A percentile compares a stretch with the other conserved stretches of the same genome.
These are phyloP conservation scores for Unio delphinus DNA, from an alignment of 2,888 invertebrate species.

Conservation along the genomic window DNA sequence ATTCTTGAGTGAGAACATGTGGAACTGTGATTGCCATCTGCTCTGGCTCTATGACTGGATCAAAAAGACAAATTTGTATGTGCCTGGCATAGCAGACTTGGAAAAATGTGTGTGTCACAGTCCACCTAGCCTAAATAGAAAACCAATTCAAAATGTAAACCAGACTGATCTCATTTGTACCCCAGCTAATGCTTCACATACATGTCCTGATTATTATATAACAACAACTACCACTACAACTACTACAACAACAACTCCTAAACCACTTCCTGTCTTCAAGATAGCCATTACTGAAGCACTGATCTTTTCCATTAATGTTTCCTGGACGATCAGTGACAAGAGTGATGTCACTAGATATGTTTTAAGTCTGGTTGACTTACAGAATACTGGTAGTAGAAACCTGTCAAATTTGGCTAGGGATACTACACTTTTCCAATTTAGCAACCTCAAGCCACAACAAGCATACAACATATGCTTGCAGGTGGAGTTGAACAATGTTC, in stretches of 20 bases:
- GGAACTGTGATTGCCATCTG: slow-evolving; percentile 86
- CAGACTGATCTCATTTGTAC: slow-evolving; percentile 22
- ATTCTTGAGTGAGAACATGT: slow-evolving; percentile 83
- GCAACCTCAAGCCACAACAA: background rate
- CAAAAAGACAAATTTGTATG: background rate
- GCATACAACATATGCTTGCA: slow-evolving; percentile 3
- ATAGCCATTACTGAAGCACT: slow-evolving; percentile 16
- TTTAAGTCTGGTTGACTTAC: background rate
- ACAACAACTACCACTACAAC: slow-evolving; percentile 27
- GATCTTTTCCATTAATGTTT: slow-evolving; percentile 49
- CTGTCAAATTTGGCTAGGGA: too few relatives aligned
- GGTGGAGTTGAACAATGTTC: background rate
- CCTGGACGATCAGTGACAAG: slow-evolving; percentile 4
- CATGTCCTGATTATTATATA: slow-evolving; percentile 30
- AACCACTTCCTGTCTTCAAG: slow-evolving; percentile 16
- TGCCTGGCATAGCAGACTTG: background rate
- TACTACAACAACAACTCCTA: slow-evolving; percentile 17
- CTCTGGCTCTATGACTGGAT: slow-evolving; percentile 80
- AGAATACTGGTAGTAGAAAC: too few relatives aligned
- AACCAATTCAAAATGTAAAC: slow-evolving; percentile 15
- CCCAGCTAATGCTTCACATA: slow-evolving; percentile 9
- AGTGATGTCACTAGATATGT: slow-evolving; percentile 1
- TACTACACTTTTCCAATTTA: too few relatives aligned
- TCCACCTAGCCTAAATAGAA: slow-evolving; percentile 16
- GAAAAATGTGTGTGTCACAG: slow-evolving; percentile 21